These are phyloP conservation scores for Sarcophaga peregrina DNA, from an alignment of 1,140 invertebrate genomes.

Conservation along the genomic window DNA sequence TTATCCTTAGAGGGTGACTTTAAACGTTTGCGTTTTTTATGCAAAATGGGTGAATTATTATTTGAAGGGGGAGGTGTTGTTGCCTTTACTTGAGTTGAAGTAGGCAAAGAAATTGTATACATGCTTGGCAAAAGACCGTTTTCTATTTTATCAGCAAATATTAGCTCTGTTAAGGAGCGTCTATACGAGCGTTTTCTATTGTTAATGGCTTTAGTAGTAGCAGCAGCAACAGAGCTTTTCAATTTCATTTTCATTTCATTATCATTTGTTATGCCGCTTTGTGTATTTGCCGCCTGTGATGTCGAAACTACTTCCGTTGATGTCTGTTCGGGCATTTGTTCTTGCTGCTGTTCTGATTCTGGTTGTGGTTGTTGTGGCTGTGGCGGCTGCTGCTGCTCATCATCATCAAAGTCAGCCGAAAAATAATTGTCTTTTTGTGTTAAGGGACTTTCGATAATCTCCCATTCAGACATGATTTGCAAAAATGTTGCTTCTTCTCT, in stretches of 20 bases:
- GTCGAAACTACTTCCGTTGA: not conserved
- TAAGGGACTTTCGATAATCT: conserved; percentile 59
- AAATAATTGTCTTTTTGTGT: conserved; percentile 54
- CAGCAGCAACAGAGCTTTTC: not conserved
- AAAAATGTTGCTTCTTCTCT: conserved; percentile 60
- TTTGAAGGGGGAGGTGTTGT: not conserved
- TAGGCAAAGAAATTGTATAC: not conserved
- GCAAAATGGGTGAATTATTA: not conserved
- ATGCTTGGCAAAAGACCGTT: conserved; percentile 50
- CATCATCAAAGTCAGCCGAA: conserved; percentile 62
- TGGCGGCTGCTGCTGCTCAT: conserved; percentile 46
- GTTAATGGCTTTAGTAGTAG: not conserved
- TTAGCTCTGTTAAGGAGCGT: conserved; percentile 37
- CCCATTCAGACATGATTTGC: conserved; percentile 63
- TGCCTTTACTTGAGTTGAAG: not conserved
- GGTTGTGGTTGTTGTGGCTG: conserved; percentile 11
- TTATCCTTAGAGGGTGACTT: not conserved
- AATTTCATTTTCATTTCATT: not conserved
- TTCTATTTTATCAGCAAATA: conserved; percentile 53
- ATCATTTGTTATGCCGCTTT: conserved; percentile 16
- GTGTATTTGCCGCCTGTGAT: not conserved
- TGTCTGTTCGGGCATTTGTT: not conserved
- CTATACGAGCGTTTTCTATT: conserved; percentile 25
- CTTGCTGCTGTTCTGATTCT: not conserved
- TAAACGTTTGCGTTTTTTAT: not conserved